Evolutionary conservation across 2,888 invertebrate species (phyloP).

Genomic region (Himalopsyche tibetana): DNA sequence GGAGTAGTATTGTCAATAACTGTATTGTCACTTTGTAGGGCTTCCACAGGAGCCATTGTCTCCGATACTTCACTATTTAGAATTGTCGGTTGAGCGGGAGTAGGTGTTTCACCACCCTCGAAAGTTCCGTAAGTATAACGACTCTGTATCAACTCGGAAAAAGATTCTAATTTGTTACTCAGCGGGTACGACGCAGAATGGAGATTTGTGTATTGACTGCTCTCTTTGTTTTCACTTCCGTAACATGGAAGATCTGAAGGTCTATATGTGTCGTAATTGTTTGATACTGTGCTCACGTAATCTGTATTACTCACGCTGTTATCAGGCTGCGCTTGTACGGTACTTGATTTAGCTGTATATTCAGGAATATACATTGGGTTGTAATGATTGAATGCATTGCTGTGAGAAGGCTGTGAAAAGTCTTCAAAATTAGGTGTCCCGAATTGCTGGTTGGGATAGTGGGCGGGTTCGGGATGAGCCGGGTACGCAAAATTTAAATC

Average conservation of each 20-base stretch:
- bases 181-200: constrained; percentile 80
- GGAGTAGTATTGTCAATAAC: constrained; percentile 63
- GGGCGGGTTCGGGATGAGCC: constrained; percentile 68
- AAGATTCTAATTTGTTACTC: constrained; percentile 83
- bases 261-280: constrained; percentile 71
- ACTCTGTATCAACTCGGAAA: constrained; percentile 80
- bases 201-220: constrained; percentile 81
- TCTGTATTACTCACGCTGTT: constrained; percentile 66
- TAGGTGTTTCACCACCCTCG: constrained; percentile 67
- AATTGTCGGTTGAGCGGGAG: constrained; percentile 54
- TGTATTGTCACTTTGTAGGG: constrained; percentile 48
- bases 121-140: constrained; percentile 78
- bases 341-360: constrained; percentile 68
- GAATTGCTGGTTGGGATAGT: constrained; percentile 75
- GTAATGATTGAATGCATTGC: constrained; percentile 76
- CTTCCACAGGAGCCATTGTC: constrained; percentile 68
- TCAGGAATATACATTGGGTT: constrained; percentile 74
- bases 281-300: constrained; percentile 68
- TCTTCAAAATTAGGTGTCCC: constrained; percentile 76
- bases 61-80: constrained; percentile 64
- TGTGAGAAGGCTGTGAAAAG: constrained; percentile 76
- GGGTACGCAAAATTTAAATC: constrained; percentile 75
- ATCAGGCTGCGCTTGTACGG: constrained; percentile 69
- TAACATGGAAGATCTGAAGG: constrained; percentile 70
- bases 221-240: constrained; percentile 74